Percentiles rank a stretch among this genome's conserved stretches.
Conservation (phyloP, 2,797 vertebrate genomes). For the Limnodromus scolopaceus region DNA sequence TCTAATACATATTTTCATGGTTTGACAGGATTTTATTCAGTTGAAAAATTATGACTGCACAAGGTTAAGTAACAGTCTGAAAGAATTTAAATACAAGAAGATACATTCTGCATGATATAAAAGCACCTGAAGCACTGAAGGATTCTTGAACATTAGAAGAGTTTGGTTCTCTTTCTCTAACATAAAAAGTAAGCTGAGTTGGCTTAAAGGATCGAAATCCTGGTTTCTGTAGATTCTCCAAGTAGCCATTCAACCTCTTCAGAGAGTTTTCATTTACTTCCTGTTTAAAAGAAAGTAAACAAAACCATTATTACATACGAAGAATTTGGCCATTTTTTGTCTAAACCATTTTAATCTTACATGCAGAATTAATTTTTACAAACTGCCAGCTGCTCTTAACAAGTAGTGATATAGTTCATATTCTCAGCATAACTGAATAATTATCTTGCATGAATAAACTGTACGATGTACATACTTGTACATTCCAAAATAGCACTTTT, state of each 20-base stretch:
- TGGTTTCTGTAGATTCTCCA: conserved; percentile 92
- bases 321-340: background rate
- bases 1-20: background rate
- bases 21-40: background rate
- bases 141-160: conserved; percentile 71
- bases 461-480: background rate
- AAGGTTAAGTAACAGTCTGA: background rate
- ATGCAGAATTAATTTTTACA: background rate
- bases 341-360: background rate
- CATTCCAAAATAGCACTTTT: background rate
- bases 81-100: background rate
- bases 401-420: background rate
- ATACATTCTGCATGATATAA: background rate
- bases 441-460: background rate
- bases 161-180: conserved; percentile 86
- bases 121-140: conserved; percentile 80
- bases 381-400: background rate
- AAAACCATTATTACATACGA: background rate
- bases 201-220: conserved; percentile 84
- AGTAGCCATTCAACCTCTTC: conserved; percentile 92
- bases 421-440: background rate
- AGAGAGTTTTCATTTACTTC: conserved; percentile 97
- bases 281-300: conserved; percentile 72
- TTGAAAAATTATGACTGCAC: background rate
- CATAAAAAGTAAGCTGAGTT: conserved; percentile 91